Conservation (phyloP, 2,797 vertebrate genomes). For the Paratrypauchen microcephalus region DNA sequence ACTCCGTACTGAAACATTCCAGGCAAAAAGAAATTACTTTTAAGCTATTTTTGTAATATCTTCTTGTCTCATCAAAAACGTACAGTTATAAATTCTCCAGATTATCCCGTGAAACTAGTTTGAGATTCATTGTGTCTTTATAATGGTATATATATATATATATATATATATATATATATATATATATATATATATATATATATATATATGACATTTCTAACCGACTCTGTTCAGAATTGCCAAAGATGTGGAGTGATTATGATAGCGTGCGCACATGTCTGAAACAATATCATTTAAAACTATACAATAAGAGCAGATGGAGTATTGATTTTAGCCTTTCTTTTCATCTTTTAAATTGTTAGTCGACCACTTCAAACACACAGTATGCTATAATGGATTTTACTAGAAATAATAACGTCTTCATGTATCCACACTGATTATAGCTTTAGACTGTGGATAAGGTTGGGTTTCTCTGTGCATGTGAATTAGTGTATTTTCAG, state of each 20-base stretch:
- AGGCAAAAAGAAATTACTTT: no score
- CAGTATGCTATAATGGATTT: conserved; percentile 16
- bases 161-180: no score
- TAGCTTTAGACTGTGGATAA: not conserved
- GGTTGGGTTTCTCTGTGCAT: not conserved
- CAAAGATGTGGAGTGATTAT: not conserved
- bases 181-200: no score
- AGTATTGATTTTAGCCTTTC: conserved; percentile 3
- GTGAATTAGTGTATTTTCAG: no score
- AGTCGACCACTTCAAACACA: conserved; percentile 1
- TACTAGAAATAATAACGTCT: not conserved
- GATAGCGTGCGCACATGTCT: not conserved
- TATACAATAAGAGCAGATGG: conserved; percentile 8
- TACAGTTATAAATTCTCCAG: not conserved
- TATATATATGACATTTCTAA: not conserved
- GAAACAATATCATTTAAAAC: not conserved
- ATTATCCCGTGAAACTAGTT: not conserved
- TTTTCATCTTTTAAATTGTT: conserved; percentile 11
- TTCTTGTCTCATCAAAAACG: no score
- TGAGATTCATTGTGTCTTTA: not conserved
- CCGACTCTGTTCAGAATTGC: not conserved
- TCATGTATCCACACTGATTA: conserved; percentile 4
- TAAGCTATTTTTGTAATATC: no score
- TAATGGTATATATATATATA: no score
- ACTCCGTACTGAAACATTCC: no score